These are phyloP conservation scores for Drosophila vallismaia DNA, from an alignment of 2,888 invertebrate genomes.

Conservation along the genomic window DNA sequence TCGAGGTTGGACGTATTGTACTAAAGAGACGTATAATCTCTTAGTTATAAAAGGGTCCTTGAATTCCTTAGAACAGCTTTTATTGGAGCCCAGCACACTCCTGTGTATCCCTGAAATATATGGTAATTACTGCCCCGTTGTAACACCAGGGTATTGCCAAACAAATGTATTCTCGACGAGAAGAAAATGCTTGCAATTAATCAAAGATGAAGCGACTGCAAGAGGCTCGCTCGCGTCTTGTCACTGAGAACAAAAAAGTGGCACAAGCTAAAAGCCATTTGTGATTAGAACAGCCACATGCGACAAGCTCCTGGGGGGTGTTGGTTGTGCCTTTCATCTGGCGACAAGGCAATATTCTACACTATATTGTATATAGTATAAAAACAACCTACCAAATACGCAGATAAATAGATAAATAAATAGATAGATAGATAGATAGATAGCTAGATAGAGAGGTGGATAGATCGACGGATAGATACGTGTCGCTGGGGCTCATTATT, in stretches of 20 bases:
- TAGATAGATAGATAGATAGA: constrained; percentile 14
- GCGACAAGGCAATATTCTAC: constrained; percentile 37
- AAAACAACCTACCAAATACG: constrained; percentile 17
- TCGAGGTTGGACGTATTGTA: no score
- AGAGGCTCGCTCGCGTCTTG: constrained; percentile 2
- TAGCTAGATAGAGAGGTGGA: constrained; percentile 27
- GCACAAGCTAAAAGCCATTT: constrained; percentile 70
- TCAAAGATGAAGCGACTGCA: constrained; percentile 37
- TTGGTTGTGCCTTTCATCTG: constrained; percentile 27
- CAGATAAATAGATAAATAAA: constrained; percentile 9
- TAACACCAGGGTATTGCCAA: constrained; percentile 21
- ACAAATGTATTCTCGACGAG: constrained; percentile 27
- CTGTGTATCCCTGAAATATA: no score
- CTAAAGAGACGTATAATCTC: no score
- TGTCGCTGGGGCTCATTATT: constrained; percentile 12
- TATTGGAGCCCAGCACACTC: no score
- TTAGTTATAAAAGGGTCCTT: no score
- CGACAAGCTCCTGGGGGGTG: constrained; percentile 48
- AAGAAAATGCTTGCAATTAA: constrained; percentile 49
- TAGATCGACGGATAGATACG: constrained; percentile 36
- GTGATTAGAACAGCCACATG: constrained; percentile 69
- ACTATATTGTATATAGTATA: constrained; percentile 13
- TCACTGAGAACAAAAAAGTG: constrained; percentile 12
- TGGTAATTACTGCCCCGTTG: neutral
- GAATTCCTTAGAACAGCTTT: no score